Evolutionary conservation across 2,797 vertebrate species (phyloP), one percentile per base, ranked within the genome.

Genomic region (Semotilus atromaculatus): DNA sequence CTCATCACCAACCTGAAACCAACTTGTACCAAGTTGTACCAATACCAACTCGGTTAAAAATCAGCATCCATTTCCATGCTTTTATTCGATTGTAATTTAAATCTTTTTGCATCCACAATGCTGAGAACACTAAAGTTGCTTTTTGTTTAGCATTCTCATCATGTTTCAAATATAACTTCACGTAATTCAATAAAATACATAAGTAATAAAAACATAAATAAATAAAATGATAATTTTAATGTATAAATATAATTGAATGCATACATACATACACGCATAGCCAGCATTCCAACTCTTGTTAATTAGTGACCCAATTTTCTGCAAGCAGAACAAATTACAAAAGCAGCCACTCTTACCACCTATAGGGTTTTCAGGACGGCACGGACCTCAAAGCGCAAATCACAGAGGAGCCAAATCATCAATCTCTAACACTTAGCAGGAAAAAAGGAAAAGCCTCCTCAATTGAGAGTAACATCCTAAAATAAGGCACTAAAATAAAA

Each of bases 321-420:
- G 94, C 92, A 94, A 95, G 95, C 93, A 94, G 93, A 95, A 95
- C 94, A 95, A 95, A 96, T 96, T 95, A 94, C 92, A 94, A 92
- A 93, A 94, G 93, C 91, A 94, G 93, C 81, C 36, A 89, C 66
- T 85, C 90, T 95, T 92, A 94, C 95, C 94, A 93, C 93, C 93
- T 94, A 91, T 91, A 92, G 93, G 94, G 91, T 91, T 87, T 68
- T 82, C 70, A 80, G 81, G 80, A 85, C 45, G 31, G 73, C 21
- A 89, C 92, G 87, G 26, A 91, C 91, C 89, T 91, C 88, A 83
- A 93, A 92, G 64, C 78, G 34, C 72, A 29, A 62, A 72, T 60
- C 73, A 53, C 74, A 70, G 43, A 75, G 45, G 43, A 58, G 71
- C 60, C 14, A 66, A 53, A 80, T 80, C 64, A 70, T 38, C 13